Conservation (phyloP, 2,113 vertebrate species). For the Todiramphus saurophagus region DNA sequence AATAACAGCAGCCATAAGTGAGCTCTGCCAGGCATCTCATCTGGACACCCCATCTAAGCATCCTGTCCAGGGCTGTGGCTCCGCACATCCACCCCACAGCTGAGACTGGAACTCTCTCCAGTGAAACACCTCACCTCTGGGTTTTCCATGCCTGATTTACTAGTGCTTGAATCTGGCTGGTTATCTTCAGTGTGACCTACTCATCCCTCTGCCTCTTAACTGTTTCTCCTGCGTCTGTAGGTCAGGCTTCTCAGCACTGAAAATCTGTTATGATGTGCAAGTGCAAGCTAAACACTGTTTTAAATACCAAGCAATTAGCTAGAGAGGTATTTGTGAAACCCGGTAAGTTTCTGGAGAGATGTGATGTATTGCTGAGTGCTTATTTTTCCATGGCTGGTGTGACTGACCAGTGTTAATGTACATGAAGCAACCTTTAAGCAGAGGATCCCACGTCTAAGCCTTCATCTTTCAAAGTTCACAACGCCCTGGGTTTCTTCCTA, state of each 20-base stretch:
- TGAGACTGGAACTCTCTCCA: not conserved
- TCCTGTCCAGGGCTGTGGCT: not conserved
- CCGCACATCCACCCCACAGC: accelerated
- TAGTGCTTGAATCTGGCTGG: not conserved
- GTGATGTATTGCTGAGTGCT: not conserved
- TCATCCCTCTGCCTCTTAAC: not conserved
- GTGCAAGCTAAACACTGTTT: not conserved
- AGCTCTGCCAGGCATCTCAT: not conserved
- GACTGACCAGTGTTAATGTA: not conserved
- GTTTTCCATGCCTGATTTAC: not conserved
- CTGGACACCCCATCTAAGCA: not conserved
- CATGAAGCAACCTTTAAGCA: not conserved
- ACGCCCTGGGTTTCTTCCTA: not conserved
- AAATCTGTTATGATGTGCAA: not conserved
- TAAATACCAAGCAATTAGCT: not conserved
- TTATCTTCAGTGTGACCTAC: not conserved
- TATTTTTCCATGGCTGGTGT: not conserved
- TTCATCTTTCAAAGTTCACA: not conserved
- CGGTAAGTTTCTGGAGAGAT: not conserved
- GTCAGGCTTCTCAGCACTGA: not conserved
- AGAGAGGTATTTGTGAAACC: not conserved
- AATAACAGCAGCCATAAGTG: accelerated
- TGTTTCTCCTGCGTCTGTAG: not conserved
- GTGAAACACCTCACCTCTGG: not conserved
- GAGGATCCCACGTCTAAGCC: accelerated